Evolutionary conservation across 2,797 vertebrate genomes (phyloP).

Genomic region (Coccyzus lansbergi): DNA sequence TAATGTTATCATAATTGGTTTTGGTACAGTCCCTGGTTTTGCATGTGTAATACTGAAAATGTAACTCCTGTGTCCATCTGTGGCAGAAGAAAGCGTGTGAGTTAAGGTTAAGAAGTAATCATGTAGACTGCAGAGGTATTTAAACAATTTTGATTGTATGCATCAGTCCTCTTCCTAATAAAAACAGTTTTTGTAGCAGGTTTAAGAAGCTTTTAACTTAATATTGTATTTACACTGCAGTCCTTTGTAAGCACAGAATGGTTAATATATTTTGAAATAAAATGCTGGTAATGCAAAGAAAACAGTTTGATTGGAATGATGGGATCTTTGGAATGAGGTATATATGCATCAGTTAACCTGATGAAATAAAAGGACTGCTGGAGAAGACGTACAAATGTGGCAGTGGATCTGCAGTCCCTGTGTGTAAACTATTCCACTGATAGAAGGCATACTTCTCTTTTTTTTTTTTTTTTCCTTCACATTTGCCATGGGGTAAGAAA

Average conservation of each 20-base stretch:
- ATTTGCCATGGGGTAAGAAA: neutral
- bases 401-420: neutral
- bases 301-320: neutral
- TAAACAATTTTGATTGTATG: neutral
- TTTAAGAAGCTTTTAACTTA: conserved; percentile 46
- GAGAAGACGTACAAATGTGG: neutral
- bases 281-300: conserved; percentile 53
- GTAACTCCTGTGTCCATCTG: neutral
- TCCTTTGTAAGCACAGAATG: conserved; percentile 75
- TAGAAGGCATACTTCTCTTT: neutral
- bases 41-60: neutral
- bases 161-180: conserved; percentile 15
- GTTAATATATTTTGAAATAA: conserved; percentile 83
- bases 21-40: neutral
- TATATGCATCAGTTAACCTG: neutral
- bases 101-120: neutral
- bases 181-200: conserved; percentile 20
- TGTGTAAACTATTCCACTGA: neutral
- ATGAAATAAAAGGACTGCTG: neutral
- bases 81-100: neutral
- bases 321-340: neutral
- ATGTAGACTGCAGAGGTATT: neutral
- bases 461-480: neutral
- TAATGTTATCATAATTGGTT: neutral
- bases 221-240: conserved; percentile 28